Evolutionary conservation across 2,113 vertebrate species (phyloP).

Genomic region (Craseonycteris thonglongyai): DNA sequence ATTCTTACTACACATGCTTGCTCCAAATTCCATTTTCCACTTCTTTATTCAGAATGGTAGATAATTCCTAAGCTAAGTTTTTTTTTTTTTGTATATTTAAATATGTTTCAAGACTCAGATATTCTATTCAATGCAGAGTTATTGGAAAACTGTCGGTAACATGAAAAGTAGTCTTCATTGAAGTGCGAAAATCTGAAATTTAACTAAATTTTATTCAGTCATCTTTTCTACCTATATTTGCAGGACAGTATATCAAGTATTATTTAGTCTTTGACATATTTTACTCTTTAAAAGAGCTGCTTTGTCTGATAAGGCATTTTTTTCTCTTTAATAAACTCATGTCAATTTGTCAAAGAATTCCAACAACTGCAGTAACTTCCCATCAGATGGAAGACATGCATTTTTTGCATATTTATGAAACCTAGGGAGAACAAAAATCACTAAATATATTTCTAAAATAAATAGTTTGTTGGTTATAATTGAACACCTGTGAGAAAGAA

Average conservation of each 20-base stretch:
- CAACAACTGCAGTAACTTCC: background rate
- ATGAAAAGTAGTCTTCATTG: background rate
- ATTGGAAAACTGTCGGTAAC: background rate
- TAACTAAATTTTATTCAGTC: background rate
- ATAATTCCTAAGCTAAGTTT: background rate
- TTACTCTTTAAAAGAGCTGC: background rate
- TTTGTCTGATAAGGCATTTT: background rate
- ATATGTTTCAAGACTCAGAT: background rate
- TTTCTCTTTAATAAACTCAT: background rate
- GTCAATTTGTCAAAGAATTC: background rate
- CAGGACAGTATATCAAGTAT: background rate
- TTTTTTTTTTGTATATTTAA: background rate
- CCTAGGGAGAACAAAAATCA: background rate
- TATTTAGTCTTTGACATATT: background rate
- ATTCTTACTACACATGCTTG: background rate
- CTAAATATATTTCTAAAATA: background rate
- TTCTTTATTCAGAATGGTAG: background rate
- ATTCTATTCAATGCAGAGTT: background rate
- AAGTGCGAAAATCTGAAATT: background rate
- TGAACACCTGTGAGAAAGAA: background rate
- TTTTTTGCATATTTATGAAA: background rate
- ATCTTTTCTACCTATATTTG: background rate
- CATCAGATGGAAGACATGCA: background rate
- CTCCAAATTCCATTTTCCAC: background rate
- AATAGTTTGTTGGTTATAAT: background rate